Base-by-base conservation (phyloP, 2,888 invertebrate species). In the Lepidochrysops patricia region DNA sequence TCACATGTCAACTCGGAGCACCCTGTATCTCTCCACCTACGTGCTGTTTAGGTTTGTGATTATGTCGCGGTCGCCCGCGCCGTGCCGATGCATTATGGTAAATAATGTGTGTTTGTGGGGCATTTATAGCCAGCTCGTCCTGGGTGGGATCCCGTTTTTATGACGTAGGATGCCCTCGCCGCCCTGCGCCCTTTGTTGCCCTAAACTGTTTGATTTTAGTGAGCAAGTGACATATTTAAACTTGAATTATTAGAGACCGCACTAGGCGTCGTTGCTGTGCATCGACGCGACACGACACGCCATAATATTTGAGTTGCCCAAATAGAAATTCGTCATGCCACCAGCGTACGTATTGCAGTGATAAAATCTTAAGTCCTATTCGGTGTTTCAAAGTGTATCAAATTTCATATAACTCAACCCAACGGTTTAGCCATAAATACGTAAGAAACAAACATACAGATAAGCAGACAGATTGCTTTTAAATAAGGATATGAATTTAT, bases 61-160 rank as follows among this genome's bases (percentile, higher is more conserved):
- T 89, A 88, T 82, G 77, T 70, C 71, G 77, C 75, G 82, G 77
- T 69, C 70, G 77, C 75, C 77, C 86, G 87, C 86, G 79, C 82
- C 72, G 77, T 79, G 82, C 80, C 82, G 84, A 85, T 85, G 83
- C 80, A 84, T 86, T 83, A 87, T 88, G 82, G 85, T 88, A 87
- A 84, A 88, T 89, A 87, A 87, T 85, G 84, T 80, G 83, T 85
- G 84, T 87, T 88, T 83, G 86, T 80, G 80, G 82, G 77, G 79
- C 80, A 82, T 72, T 87, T 87, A 87, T 85, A 87, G 82, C 83
- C 79, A 75, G 72, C 77, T 81, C 86, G 74, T 76, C 87, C 84
- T 87, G 87, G 88, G 88, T 87, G 88, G 88, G 58, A 61, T 61
- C 66, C 63, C 58, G 66, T 64, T 72, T 74, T 71, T 69, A 70